These are phyloP conservation scores for Cheirogaleus medius DNA, from an alignment of 2,113 vertebrate species.

Conservation along the genomic window DNA sequence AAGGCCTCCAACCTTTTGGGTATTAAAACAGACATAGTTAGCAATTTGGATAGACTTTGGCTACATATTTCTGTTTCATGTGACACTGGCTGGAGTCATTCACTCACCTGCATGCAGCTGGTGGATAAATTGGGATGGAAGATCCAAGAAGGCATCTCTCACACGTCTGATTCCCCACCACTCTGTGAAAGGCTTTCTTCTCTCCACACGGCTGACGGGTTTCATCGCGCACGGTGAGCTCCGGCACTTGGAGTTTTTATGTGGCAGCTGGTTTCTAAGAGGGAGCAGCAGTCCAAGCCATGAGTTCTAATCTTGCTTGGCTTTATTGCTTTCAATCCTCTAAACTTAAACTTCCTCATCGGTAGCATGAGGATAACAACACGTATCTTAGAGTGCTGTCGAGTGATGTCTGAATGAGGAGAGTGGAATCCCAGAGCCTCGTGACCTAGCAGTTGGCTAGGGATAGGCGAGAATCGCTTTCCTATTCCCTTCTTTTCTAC, in stretches of 20 bases:
- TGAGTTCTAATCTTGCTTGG: background rate
- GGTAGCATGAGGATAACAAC: background rate
- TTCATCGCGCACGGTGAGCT: background rate
- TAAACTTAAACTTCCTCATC: background rate
- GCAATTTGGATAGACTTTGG: background rate
- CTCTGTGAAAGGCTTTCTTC: background rate
- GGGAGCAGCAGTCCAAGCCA: background rate
- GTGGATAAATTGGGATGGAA: background rate
- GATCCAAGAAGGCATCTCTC: background rate
- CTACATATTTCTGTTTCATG: background rate
- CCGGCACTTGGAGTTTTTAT: background rate
- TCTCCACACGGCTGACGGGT: fast-evolving
- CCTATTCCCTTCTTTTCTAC: background rate
- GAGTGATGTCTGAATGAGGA: background rate
- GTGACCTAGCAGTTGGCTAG: background rate
- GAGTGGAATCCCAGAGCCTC: background rate
- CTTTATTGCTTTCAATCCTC: background rate
- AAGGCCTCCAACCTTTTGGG: background rate
- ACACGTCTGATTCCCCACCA: background rate
- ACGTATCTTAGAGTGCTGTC: background rate
- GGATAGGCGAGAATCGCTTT: background rate
- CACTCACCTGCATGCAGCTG: background rate
- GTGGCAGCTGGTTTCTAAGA: background rate
- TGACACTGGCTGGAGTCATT: background rate
- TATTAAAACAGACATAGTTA: background rate